Base-by-base conservation (phyloP, 2,888 invertebrate genomes). In the Xestoiulus laeticollis region DNA sequence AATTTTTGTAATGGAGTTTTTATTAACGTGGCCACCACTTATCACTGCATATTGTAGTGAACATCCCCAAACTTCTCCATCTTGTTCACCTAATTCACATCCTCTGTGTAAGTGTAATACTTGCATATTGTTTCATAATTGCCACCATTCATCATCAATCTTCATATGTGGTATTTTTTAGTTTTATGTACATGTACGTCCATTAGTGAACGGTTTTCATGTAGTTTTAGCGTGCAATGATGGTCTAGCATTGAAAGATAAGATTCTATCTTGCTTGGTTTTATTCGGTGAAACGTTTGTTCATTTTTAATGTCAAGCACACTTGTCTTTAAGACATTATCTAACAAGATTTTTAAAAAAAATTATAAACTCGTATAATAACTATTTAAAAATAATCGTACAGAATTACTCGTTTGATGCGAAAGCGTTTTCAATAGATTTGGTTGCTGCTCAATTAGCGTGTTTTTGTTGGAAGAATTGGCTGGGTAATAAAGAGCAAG, bases 41-140 rank as follows among this genome's bases (percentile, higher is more conserved):
- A 59, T 59, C 53, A 59, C 53, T 59, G 53, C 53, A 59, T 59
- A 59, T 59, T 59, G 53, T 59, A 59, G 53, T 59, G 53, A 59
- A 5, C 19, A 59, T 59, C 53, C 53, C 53, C 2, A 59, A 59
- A 59, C 53, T 59, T n/a, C 53, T n/a, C 48, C 53, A 59, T 59
- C 53, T 59, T 59, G 19, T 59, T n/a, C 53, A 59, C 53, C 19
- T 59, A 59, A 59, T 59, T 59, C 53, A 59, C 53, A 2, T 59
- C 19, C n/a, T 59, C 53, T 59, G 53, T n/a, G n/a, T n/a, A 59
- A 19, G n/a, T 59, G 53, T 59, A 59, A 59, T n/a, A 16, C n/a
- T 59, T 59, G 53, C 53, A 59, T 5, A 59, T 14, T 19, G 19
- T 59, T 59, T 59, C 53, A 59, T 59, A 59, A n/a, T 59, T n/a